Evolutionary conservation across 2,797 vertebrate genomes (phyloP), one percentile per base, ranked within the genome.

Genomic region (Centroberyx gerrardi): DNA sequence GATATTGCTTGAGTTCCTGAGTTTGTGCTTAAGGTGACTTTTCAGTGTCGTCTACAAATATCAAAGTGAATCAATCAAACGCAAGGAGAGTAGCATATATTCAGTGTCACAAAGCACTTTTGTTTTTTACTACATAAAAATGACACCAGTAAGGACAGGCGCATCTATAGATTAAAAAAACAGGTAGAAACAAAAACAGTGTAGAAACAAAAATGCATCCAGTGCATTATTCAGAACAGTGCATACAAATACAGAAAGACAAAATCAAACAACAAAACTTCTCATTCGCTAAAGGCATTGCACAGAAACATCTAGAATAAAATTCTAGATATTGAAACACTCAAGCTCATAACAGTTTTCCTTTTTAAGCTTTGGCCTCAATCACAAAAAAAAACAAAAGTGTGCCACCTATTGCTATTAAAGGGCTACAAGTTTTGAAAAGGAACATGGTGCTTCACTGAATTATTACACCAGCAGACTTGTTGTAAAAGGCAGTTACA

Each of bases 151-250:
- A 28, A 55, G 33, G 56, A 33, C 38, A 54, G 51, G 54, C 12
- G 72, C 46, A 9, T 70, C 27, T 33, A 27, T 42, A 62, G 2
- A 33, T 59, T 49, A 40, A 68, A 77, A 67, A 69, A 62, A 42
- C 46, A 28, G 48, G 17, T n/a, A 13, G 13, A 54, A 59, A 49
- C 46, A 55, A 9, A 13, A 10, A 86, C 67, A 86, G 75, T 80
- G 64, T 76, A 76, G 31, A 76, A 76, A 69, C 52, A 75, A 66
- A 62, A 79, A 90, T 90, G 87, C 87, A 93, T 87, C 92, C 92
- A 93, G 94, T 88, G 90, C 92, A 94, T 91, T 72, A 55, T 60
- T 81, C 44, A 72, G 55, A 64, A 77, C 84, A 90, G 82, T 83
- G 86, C 74, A 85, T 75, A 79, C 22, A 86, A 58, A 79, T 62